Evolutionary conservation across 2,888 invertebrate genomes (phyloP), one percentile per base, ranked within the genome.

Genomic region (Cerastis leucographa): DNA sequence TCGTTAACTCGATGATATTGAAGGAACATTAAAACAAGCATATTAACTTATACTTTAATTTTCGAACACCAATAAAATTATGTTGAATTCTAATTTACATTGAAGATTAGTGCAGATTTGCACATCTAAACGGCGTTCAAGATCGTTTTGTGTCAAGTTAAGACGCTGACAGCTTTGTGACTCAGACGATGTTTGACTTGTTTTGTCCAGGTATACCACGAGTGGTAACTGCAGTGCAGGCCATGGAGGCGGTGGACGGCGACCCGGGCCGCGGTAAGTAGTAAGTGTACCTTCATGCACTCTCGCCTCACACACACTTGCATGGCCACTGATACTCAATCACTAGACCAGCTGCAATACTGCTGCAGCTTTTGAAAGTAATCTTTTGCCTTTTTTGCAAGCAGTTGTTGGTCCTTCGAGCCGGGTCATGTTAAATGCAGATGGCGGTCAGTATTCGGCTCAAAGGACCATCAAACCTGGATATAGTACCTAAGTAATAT

Each of bases 191-290:
- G n/a, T n/a, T n/a, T n/a, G n/a, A n/a, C 2, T 9, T 71, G 25
- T 71, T 83, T 14, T 87, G 68, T 64, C 0, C 97, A 98, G 98
- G 98, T 96, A 98, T 98, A 89, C 98, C 98, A 66, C 97, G 97
- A 89, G 97, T 98, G 91, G 97, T 98, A 89, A 97, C 98, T 66
- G 98, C 97, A 0, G 97, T 97, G 95, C 98, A 94, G 93, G 97
- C 96, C 89, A 97, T 95, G 97, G 97, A 94, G 94, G 97, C 96
- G 86, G 97, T 94, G 92, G 97, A 94, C 96, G 97, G 95, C 94
- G 97, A 96, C 96, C 97, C 97, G 94, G 97, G 97, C 96, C 97
- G 98, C 97, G 98, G 98, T 98, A 97, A 98, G 98, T 98, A 98
- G 98, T 98, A 98, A 98, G 97, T 98, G 97, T 94, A 94, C 91